Conservation (phyloP, 2,113 vertebrate species). For the Morphnarchus princeps region DNA sequence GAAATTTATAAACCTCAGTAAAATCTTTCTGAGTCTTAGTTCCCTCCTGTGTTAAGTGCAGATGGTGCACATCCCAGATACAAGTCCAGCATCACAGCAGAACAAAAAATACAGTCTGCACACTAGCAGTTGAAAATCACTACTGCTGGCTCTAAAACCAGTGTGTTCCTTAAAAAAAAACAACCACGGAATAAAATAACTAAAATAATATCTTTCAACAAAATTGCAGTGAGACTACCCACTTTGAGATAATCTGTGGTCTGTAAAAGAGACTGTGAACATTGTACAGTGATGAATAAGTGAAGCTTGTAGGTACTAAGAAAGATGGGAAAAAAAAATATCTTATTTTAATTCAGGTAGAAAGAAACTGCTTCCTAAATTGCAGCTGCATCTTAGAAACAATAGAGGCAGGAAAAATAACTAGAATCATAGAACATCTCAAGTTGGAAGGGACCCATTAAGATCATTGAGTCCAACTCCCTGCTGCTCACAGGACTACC, state of each 20-base stretch:
- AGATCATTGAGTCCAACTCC: neutral
- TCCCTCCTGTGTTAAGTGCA: neutral
- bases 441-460: neutral
- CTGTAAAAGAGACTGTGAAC: no score
- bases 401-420: neutral
- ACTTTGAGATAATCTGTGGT: neutral
- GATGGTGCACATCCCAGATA: neutral
- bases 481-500: fast-evolving
- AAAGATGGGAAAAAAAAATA: neutral
- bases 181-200: neutral
- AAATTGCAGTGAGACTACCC: neutral
- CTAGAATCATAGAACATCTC: neutral
- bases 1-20: neutral
- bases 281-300: neutral
- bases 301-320: neutral
- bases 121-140: neutral
- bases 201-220: neutral
- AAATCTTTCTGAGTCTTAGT: neutral
- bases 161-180: neutral
- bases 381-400: neutral
- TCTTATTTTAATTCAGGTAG: neutral
- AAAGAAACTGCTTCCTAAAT: neutral
- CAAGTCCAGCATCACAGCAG: neutral
- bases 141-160: neutral
- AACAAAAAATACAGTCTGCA: neutral